A percentile compares a stretch with the other conserved stretches of the same genome.
Conservation (phyloP, 2,797 vertebrate genomes). For the Sarcoramphus papa region DNA sequence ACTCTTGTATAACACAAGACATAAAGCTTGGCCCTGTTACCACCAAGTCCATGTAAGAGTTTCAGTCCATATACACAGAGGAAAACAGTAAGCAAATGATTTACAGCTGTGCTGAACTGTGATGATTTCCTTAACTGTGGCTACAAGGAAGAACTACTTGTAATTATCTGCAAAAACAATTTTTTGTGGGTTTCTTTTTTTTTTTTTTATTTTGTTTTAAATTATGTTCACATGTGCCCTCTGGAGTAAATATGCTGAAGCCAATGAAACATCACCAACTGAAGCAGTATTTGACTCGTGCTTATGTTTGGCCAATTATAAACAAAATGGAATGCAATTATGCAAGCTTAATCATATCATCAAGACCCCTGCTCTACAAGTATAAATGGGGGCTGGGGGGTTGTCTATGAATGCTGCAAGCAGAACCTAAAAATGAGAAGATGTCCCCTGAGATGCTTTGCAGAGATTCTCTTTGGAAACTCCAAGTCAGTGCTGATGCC, state of each 20-base stretch:
- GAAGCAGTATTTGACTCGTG: not conserved
- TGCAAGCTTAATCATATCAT: not conserved
- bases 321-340: not conserved
- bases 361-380: not conserved
- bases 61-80: not conserved
- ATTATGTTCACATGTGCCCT: not conserved
- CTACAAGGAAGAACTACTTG: conserved; percentile 5
- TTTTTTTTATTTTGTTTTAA: not conserved
- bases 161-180: not conserved
- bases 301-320: not conserved
- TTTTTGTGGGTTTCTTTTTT: not conserved
- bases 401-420: not conserved
- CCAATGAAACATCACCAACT: not conserved
- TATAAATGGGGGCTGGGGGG: not conserved
- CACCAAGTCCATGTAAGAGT: not conserved
- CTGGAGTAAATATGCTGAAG: not conserved
- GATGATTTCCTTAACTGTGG: not conserved
- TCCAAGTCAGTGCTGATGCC: not conserved
- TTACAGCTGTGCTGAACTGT: not conserved
- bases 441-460: not conserved
- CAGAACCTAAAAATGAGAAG: not conserved
- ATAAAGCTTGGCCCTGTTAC: not conserved
- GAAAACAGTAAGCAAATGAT: not conserved
- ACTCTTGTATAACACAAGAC: not conserved
- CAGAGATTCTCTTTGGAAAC: not conserved